Base-by-base conservation (phyloP, 1,140 invertebrate genomes). In the Drosophila orena region DNA sequence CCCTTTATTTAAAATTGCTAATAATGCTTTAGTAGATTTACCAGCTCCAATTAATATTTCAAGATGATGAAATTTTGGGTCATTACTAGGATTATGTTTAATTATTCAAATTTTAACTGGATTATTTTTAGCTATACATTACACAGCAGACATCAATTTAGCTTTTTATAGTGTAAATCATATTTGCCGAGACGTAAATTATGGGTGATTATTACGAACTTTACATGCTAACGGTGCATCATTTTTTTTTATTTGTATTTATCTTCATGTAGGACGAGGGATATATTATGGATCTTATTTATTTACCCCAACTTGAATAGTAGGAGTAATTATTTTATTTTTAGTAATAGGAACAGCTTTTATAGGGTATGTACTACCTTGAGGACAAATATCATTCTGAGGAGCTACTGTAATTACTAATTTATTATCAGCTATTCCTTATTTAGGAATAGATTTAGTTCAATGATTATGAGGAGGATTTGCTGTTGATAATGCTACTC, bases 381-480 rank as follows among this genome's bases (percentile, higher is more conserved):
- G 95, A 93, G 95, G 94, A 20, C 95, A n/a, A n/a, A n/a, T n/a
- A n/a, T n/a, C n/a, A 96, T 95, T 95, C 92, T 96, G 95, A 94
- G 95, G 94, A 43, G 95, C 95, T 8, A 95, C 95, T 53, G 95
- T 96, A 15, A 96, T 96, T 94, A 96, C 95, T 57, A 95, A 95
- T 91, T 76, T 96, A 79, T 64, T 96, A 64, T 95, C 95, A 14
- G 94, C 95, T 8, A 94, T 96, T 46, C 95, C 95, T 3, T 95
- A 94, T 84, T 84, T 95, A 92, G 95, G 95, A 49, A 83, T 84
- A 54, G 83, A 76, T 65, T 80, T 95, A 84, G 94, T 95, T 22
- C 90, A 94, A 93, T 96, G 94, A 94, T 79, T 96, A 70, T 96
- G 95, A 93, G 95, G 95, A 40, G 95, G 95, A 81, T 96, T 95